phyloP scores from a whole-genome alignment of 2,113 vertebrate genomes.

The Hypomesus transpacificus region DNA sequence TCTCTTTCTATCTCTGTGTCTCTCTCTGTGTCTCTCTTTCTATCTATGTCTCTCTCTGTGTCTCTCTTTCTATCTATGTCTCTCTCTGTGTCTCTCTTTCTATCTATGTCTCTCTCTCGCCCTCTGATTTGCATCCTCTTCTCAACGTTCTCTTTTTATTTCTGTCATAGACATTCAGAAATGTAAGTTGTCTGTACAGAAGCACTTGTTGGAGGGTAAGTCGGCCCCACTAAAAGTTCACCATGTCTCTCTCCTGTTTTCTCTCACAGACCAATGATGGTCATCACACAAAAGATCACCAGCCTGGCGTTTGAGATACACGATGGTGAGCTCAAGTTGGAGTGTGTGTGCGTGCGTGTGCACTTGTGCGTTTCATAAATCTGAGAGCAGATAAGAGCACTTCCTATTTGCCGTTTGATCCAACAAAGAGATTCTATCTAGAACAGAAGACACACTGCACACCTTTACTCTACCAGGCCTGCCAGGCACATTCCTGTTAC shows the following conservation, averaged over 20 bases:
- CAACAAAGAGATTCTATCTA: too few relatives aligned
- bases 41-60: slow-evolving; percentile 8
- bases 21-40: slow-evolving; percentile 25
- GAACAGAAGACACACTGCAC: too few relatives aligned
- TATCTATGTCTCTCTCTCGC: not conserved
- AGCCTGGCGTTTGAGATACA: slow-evolving; percentile 95
- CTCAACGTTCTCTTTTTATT: too few relatives aligned
- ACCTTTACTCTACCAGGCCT: too few relatives aligned
- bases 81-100: slow-evolving; percentile 1
- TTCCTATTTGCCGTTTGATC: too few relatives aligned
- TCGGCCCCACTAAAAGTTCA: not conserved
- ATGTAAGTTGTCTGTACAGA: not conserved
- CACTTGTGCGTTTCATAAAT: not conserved
- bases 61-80: too few relatives aligned
- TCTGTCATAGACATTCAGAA: too few relatives aligned
- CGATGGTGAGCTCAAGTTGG: slow-evolving; percentile 79
- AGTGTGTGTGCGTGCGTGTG: not conserved
- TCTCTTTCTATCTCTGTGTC: not conserved
- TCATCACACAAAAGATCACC: slow-evolving; percentile 99
- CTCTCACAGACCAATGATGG: slow-evolving; percentile 92
- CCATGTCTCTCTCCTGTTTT: slow-evolving; percentile 5
- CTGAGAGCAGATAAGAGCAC: too few relatives aligned
- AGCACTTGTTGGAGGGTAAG: not conserved
- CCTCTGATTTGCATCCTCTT: too few relatives aligned
- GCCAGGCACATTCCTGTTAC: too few relatives aligned